Evolutionary conservation across 2,888 invertebrate species (phyloP), one percentile per base, ranked within the genome.

Genomic region (Dendrolimus houi): DNA sequence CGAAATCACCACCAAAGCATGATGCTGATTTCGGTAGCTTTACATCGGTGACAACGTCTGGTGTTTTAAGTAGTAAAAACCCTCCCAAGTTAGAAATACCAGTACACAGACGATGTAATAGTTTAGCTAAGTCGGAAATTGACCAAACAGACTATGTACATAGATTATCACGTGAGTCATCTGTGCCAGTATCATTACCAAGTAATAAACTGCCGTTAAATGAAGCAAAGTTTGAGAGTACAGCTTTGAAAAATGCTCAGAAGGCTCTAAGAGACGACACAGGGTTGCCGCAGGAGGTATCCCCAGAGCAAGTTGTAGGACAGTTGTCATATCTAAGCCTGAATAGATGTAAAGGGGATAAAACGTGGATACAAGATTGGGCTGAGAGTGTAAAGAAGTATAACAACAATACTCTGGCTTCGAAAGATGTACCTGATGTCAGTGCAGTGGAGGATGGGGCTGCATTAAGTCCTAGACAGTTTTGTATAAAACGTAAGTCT

Each of bases 21-120:
- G 87, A 82, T 0, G 85, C 77, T 1, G 93, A 93, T 60, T 71
- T 91, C 54, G 94, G 95, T 9, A 93, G 92, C 62, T 93, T 95
- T 59, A 95, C 95, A 12, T 95, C 94, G 0, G 94, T 94, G 0
- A 94, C 94, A 2, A 94, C 94, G 0, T 94, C 94, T 55, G 95
- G 95, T 1, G 93, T 94, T 9, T 80, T 95, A 63, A 93, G 93
- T 63, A 92, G 92, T 7, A 92, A 92, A 63, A 81, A 70, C 54
- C 74, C 77, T 1, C 60, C 71, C 0, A 83, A 85, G 81, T 70
- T 61, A 29, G 91, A 74, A 55, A 68, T 73, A 17, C 83, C 83
- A 0, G 68, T 71, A 0, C 70, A 75, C 41, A 83, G 93, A 62
- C 85, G 93, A 12, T 92, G 93, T 62, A 93, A 94, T 68, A 93